These are phyloP conservation scores for Acrocephalus kingi DNA, from an alignment of 2,113 vertebrate genomes.

Conservation along the genomic window DNA sequence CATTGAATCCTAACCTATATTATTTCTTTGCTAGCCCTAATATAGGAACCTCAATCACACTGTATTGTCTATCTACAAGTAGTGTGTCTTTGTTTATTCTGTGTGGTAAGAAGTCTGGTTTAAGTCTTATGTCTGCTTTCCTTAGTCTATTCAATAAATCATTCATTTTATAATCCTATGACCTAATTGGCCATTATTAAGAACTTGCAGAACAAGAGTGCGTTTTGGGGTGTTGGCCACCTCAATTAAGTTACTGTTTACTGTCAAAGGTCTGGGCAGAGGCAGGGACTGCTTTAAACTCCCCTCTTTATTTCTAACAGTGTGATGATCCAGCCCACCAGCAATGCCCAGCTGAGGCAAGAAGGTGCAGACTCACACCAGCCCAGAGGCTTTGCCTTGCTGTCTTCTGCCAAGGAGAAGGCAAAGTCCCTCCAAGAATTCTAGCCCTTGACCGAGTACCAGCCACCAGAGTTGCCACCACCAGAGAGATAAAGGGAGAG, in stretches of 20 bases:
- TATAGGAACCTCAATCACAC: neutral
- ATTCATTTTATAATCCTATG: neutral
- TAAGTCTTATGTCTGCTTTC: neutral
- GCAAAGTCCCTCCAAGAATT: fast-evolving
- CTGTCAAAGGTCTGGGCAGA: neutral
- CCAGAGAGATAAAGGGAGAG: neutral
- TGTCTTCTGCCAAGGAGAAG: neutral
- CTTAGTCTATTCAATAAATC: neutral
- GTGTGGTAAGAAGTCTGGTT: neutral
- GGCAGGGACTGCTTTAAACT: neutral
- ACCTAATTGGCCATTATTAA: neutral
- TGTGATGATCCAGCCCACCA: neutral
- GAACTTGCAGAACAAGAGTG: fast-evolving
- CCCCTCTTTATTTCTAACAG: neutral
- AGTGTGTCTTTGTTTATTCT: neutral
- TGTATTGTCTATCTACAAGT: neutral
- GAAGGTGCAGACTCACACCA: neutral
- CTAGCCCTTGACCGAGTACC: neutral
- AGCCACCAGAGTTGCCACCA: neutral
- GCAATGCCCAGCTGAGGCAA: fast-evolving
- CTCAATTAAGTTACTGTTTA: neutral
- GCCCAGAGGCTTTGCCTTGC: neutral
- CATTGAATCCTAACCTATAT: neutral
- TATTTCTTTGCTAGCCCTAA: neutral
- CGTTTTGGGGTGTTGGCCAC: neutral